Evolutionary conservation across 2,797 vertebrate species (phyloP), one percentile per base, ranked within the genome.

Genomic region (Clarias platycephalus): DNA sequence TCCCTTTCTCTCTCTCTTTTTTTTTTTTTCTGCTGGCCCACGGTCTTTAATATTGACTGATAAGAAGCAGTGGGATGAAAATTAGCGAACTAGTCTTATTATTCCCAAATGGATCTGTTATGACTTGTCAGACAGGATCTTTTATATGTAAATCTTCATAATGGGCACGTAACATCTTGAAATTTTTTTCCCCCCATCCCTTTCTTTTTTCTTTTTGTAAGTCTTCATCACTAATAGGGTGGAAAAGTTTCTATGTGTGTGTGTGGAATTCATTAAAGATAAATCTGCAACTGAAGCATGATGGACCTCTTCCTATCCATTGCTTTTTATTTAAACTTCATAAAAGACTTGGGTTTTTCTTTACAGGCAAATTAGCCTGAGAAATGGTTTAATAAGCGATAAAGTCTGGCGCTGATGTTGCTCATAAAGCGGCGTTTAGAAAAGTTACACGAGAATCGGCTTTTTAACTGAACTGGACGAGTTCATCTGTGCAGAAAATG

Each of bases 291-390:
- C 92, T 92, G 90, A 93, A 93, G 92, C 93, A 93, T 94, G 94
- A 92, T 90, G 81, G 90, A 88, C 87, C 79, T 92, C 91, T 94
- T 92, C 88, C 91, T 89, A 86, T 93, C 90, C 88, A 70, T 91
- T 88, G 91, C 92, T 92, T 90, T 91, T 86, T 85, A 86, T 71
- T 75, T 82, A 87, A 83, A 91, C 81, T 82, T 86, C 86, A 93
- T 91, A 90, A 92, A 91, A 93, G 90, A 91, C 91, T 93, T 88
- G 81, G 88, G 92, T 91, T 92, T 91, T 81, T 88, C 86, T 92
- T 93, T 93, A 90, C 88, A 91, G 92, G 91, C 91, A 94, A 94
- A 95, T 95, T 93, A 94, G 92, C 91, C 94, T 93, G 91, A 90
- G 90, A 90, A 91, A 88, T 92, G 88, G 90, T 93, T 93, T 95